These are phyloP conservation scores for Pterocles orientalis DNA, from an alignment of 2,113 vertebrate species.

Conservation along the genomic window DNA sequence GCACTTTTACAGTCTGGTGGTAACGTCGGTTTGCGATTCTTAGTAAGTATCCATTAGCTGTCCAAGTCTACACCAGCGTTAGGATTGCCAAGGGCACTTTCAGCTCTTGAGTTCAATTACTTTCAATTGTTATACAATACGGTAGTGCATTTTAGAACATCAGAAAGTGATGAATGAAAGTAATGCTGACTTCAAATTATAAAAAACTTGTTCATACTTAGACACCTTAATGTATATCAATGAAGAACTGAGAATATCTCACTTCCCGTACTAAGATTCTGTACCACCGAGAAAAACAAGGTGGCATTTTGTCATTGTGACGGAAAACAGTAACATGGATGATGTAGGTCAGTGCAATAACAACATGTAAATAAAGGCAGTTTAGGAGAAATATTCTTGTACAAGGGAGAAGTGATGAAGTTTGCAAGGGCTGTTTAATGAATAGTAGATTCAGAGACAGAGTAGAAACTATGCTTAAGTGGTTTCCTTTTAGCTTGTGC, in stretches of 20 bases:
- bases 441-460: not conserved
- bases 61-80: not conserved
- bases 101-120: not conserved
- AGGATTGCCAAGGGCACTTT: not conserved
- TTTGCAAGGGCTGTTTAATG: not conserved
- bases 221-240: not conserved
- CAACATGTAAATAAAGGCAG: not conserved
- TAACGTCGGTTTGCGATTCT: not conserved
- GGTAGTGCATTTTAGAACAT: not conserved
- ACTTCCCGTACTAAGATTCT: not conserved
- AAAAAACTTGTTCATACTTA: not conserved
- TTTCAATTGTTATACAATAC: not conserved
- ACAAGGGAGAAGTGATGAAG: not conserved
- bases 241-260: not conserved
- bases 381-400: not conserved
- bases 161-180: not conserved
- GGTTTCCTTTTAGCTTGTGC: not conserved
- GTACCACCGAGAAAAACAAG: not conserved
- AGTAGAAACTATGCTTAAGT: not conserved
- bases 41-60: not conserved
- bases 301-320: not conserved
- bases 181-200: not conserved
- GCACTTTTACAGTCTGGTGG: not conserved
- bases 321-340: not conserved
- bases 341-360: not conserved